phyloP scores from a whole-genome alignment of 64 coral and sea anemone species.

The Montipora efflorescens region DNA sequence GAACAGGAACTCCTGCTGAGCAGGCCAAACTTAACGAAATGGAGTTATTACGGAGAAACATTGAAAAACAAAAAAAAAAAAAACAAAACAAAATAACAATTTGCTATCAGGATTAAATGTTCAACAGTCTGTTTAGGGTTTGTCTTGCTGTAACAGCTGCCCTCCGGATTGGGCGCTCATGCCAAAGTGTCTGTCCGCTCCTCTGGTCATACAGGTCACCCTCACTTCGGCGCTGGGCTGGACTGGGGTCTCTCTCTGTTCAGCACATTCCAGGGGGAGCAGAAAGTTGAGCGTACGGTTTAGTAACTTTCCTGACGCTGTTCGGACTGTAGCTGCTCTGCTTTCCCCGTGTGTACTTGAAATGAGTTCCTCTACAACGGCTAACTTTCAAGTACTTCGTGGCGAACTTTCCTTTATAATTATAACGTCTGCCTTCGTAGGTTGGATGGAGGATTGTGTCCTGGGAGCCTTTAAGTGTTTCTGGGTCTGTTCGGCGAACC shows the following conservation, averaged over 20 bases:
- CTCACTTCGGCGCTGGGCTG: too few relatives aligned
- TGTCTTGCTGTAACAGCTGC: too few relatives aligned
- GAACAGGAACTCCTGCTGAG: too few relatives aligned
- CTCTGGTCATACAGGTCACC: too few relatives aligned
- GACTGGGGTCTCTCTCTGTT: background rate
- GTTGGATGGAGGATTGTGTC: too few relatives aligned
- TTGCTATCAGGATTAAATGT: background rate
- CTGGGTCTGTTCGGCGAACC: background rate
- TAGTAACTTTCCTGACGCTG: background rate
- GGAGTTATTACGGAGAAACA: background rate
- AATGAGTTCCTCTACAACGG: background rate
- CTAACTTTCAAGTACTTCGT: slow-evolving; percentile 3
- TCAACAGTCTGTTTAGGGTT: slow-evolving; percentile 11
- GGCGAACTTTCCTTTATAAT: background rate
- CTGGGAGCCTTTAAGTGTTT: too few relatives aligned
- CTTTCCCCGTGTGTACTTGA: background rate
- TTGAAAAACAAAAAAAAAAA: background rate
- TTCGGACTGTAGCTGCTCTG: slow-evolving; percentile 1
- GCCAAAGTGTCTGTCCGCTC: too few relatives aligned
- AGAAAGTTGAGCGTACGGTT: background rate
- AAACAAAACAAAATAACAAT: background rate
- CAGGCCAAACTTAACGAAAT: background rate
- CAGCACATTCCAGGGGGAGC: background rate
- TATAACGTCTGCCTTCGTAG: too few relatives aligned
- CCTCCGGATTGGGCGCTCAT: too few relatives aligned